Evolutionary conservation across 2,113 vertebrate genomes (phyloP).

Genomic region (Xyliphius kryptos): DNA sequence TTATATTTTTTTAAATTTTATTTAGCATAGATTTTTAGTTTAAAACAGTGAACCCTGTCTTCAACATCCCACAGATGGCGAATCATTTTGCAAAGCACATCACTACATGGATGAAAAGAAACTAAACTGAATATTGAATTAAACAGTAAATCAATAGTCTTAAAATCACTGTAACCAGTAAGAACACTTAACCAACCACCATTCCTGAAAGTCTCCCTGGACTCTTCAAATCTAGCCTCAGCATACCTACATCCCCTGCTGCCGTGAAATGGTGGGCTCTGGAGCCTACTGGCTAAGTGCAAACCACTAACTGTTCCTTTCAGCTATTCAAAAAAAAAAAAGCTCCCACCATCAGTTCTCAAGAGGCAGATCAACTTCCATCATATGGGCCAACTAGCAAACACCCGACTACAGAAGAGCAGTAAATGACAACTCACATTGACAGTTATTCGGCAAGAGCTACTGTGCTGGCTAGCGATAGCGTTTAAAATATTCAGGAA

Average conservation of each 20-base stretch:
- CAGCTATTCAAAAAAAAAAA: conserved; percentile 12
- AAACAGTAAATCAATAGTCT: not conserved
- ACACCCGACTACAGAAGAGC: not conserved
- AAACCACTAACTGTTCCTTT: conserved; percentile 26
- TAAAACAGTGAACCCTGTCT: too few species aligned
- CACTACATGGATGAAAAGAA: not conserved
- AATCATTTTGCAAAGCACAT: not conserved
- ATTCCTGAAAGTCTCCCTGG: not conserved
- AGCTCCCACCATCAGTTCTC: conserved; percentile 12
- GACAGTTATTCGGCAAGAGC: not conserved
- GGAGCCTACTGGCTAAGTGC: conserved; percentile 2
- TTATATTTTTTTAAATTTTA: too few species aligned
- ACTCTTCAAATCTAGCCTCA: conserved; percentile 19
- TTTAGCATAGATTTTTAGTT: too few species aligned
- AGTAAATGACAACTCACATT: conserved; percentile 17
- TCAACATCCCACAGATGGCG: too few species aligned
- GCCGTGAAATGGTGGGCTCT: conserved; percentile 14
- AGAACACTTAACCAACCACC: not conserved
- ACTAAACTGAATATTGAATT: not conserved
- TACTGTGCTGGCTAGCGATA: not conserved
- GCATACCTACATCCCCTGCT: conserved; percentile 20
- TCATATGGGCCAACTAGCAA: not conserved
- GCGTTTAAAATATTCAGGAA: not conserved
- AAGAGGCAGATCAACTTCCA: conserved; percentile 30
- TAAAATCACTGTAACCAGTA: not conserved